Evolutionary conservation across 2,113 vertebrate genomes (phyloP), one percentile per base, ranked within the genome.

Genomic region (Castor canadensis): DNA sequence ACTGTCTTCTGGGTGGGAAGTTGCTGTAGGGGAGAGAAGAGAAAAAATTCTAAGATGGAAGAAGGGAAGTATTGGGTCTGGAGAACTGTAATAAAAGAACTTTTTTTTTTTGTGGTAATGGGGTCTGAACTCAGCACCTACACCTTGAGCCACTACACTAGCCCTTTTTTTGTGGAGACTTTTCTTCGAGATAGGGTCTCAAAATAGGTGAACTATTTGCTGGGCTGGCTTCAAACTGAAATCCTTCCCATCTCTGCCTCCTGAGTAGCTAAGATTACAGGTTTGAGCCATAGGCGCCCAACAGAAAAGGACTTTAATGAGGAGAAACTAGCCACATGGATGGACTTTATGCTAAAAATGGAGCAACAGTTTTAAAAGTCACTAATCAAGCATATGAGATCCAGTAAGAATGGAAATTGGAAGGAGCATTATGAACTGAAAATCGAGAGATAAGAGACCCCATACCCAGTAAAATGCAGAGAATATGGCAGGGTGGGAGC

Each of bases 1-100:
- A 98, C 62, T 79, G 97, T 97, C 77, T 98, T 98, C 28, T 95
- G 95, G 5, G 97, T 95, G 3, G 98, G 97, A 5, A 98, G 97
- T 89, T 98, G 64, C 43, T 97, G 96, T 32, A 96, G 64, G 76
- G 84, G 30, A 20, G 87, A 95, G 87, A 96, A 80, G 81, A 87
- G 2, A 90, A 3, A 94, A 87, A 92, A 95, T 95, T 96, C 96
- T 1, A 84, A 79, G 52, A 71, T 47, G 24, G 66, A 90, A 92
- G 54, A 85, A 82, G 30, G 28, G 35, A 96, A 93, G 26, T 60
- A 81, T 15, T 79, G 2, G 40, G 43, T 91, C 77, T 87, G 28
- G 26, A 93, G 24, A 96, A 89, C 66, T 90, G 13, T 38, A 90
- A 87, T 43, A 86, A 95, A 87, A 87, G 45, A 52, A 94, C 35